These are phyloP conservation scores for Remorina albescens DNA, from an alignment of 2,797 vertebrate species.

Conservation along the genomic window DNA sequence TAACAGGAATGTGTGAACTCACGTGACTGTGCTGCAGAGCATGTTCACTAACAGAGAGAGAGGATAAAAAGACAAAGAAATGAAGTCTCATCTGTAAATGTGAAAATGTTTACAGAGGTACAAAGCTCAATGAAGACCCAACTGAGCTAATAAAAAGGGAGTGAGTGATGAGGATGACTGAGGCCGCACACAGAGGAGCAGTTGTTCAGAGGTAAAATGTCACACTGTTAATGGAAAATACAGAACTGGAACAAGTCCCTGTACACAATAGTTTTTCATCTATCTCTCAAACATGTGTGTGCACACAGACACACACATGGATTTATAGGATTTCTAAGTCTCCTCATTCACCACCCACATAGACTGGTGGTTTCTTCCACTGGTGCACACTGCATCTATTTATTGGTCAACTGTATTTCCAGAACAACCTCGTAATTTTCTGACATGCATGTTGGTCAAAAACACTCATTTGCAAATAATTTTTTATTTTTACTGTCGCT, in stretches of 20 bases:
- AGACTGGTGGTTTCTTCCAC: conserved; percentile 22
- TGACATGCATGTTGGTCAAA: neutral
- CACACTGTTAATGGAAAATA: conserved; percentile 53
- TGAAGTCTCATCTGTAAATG: conserved; percentile 16
- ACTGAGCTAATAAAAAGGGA: conserved; percentile 19
- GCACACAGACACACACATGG: conserved; percentile 11
- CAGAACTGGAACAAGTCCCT: conserved; percentile 64
- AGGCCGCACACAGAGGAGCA: conserved; percentile 43
- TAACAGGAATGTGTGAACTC: conserved; percentile 19
- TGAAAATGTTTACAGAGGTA: conserved; percentile 43
- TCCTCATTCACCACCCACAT: conserved; percentile 23
- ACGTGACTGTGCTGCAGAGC: conserved; percentile 16
- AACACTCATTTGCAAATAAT: neutral
- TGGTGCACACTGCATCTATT: conserved; percentile 25
- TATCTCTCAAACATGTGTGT: conserved; percentile 1
- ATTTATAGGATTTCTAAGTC: neutral
- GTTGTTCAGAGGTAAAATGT: conserved; percentile 55
- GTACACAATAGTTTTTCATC: conserved; percentile 34
- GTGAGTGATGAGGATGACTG: conserved; percentile 18
- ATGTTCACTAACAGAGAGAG: conserved; percentile 16
- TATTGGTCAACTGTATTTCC: conserved; percentile 1
- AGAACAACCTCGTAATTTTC: neutral
- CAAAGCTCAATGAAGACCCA: conserved; percentile 15
- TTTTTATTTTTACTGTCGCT: neutral
- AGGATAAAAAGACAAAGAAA: neutral